These are phyloP conservation scores for Drosophila willistoni DNA, from an alignment of 1,140 invertebrate species.

Conservation along the genomic window DNA sequence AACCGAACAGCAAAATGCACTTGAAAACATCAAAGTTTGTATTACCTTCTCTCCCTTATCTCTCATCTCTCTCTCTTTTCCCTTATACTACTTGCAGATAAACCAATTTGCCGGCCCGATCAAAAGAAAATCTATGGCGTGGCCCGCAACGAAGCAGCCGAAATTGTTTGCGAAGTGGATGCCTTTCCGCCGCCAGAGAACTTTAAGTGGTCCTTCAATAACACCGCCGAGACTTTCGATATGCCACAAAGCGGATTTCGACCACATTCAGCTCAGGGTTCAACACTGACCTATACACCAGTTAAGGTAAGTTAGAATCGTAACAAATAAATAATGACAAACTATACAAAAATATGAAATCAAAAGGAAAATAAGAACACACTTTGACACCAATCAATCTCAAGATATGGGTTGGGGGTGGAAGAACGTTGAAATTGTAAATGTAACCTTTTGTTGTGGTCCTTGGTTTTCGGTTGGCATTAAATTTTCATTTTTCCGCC, in stretches of 20 bases:
- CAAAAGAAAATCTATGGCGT: slow-evolving; percentile 93
- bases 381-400: neutral
- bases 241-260: slow-evolving; percentile 85
- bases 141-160: slow-evolving; percentile 91
- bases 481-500: slow-evolving; percentile 59
- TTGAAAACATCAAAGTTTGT: slow-evolving; percentile 59
- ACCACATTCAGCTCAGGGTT: slow-evolving; percentile 85
- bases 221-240: slow-evolving; percentile 91
- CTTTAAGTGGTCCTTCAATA: slow-evolving; percentile 96
- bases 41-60: slow-evolving; percentile 23
- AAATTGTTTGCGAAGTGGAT: slow-evolving; percentile 93
- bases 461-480: slow-evolving; percentile 37
- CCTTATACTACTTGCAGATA: slow-evolving; percentile 85
- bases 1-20: slow-evolving; percentile 71
- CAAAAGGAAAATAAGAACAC: neutral
- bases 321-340: slow-evolving; percentile 27
- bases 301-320: slow-evolving; percentile 84
- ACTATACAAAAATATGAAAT: neutral
- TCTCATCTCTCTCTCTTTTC: slow-evolving; percentile 12
- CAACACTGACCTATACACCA: slow-evolving; percentile 91
- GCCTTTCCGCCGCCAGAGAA: slow-evolving; percentile 92
- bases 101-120: slow-evolving; percentile 91
- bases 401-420: neutral
- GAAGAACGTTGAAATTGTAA: neutral
- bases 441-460: slow-evolving; percentile 21